Evolutionary conservation across 1,140 invertebrate species (phyloP).

Genomic region (Bemisia tabaci): DNA sequence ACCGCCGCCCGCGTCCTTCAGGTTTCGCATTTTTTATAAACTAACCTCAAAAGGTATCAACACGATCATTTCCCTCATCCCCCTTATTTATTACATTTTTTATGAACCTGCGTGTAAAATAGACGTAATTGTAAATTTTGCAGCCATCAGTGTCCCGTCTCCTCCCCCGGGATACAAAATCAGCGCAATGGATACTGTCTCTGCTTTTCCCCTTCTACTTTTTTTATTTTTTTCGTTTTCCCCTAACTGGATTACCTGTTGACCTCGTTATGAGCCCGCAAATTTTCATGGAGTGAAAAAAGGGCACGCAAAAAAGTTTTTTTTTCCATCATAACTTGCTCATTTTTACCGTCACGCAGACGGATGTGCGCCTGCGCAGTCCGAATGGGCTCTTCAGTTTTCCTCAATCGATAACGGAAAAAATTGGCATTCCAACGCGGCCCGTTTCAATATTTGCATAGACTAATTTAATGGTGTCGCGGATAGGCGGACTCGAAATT

Average conservation of each 20-base stretch:
- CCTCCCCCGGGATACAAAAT: not conserved
- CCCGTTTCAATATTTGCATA: no score
- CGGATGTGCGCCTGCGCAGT: no score
- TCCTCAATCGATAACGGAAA: no score
- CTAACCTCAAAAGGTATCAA: no score
- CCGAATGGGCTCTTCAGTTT: no score
- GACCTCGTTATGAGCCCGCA: not conserved
- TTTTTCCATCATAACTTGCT: no score
- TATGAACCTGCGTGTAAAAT: not conserved
- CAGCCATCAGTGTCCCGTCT: not conserved
- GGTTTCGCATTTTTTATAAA: not conserved
- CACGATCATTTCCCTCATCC: not conserved
- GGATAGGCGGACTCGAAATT: no score
- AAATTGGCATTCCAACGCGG: no score
- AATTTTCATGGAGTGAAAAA: not conserved
- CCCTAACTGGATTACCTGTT: not conserved
- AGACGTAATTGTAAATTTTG: not conserved
- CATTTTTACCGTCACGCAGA: no score
- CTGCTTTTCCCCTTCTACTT: not conserved
- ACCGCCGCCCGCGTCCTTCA: not conserved
- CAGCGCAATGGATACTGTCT: not conserved
- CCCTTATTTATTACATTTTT: not conserved
- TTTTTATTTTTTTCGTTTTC: constrained; percentile 1
- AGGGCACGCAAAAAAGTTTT: no score
- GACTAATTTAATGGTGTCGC: no score